Base-by-base conservation (phyloP, 2,113 vertebrate genomes). In the Alethe castanea region DNA sequence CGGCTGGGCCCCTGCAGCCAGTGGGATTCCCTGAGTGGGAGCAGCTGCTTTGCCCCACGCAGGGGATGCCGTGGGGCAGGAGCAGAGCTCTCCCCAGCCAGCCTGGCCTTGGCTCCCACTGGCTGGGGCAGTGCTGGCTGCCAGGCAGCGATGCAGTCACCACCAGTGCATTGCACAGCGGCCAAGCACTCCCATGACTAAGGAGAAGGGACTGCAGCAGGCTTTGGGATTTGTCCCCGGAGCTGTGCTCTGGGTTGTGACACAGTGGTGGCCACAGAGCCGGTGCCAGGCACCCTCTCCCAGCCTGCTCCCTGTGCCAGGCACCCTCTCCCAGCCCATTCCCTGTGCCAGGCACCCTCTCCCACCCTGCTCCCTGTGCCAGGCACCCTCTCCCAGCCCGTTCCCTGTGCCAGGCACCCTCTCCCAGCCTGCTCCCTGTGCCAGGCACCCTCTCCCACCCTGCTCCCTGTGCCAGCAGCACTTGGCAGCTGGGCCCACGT, bases 241-340 rank as follows among this genome's bases (percentile, higher is more conserved):
- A 6, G 44, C 66, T 14, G 28, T 48, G 66, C 48, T 56, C 33
- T 14, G 35, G 40, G 35, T 59, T 1, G 0, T 19, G 42, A n/a
- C 0, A 1, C 3, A 7, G 3, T 23, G 62, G 44, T 0, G 1
- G 56, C 40, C n/a, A 10, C 85, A 56, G 42, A 36, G 57, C 18
- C 0, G 0, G 12, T 53, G 73, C 36, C 2, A 14, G 65, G 14
- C 20, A 3, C 26, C 2, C 5, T 53, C 4, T 52, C 36, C 40
- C 54, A 19, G 48, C 48, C 47, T 3, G 6, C 22, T 48, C 22
- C 47, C 47, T 23, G 45, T 45, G 47, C 22, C 38, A 38, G 38
- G 38, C 38, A 38, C 47, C 47, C 22, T 47, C 12, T 47, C 47
- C 45, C 20, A 22, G 35, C 35, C 35, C 35, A 7, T 35, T 47